Evolutionary conservation across 2,797 vertebrate genomes (phyloP).

Genomic region (Macropodus opercularis): DNA sequence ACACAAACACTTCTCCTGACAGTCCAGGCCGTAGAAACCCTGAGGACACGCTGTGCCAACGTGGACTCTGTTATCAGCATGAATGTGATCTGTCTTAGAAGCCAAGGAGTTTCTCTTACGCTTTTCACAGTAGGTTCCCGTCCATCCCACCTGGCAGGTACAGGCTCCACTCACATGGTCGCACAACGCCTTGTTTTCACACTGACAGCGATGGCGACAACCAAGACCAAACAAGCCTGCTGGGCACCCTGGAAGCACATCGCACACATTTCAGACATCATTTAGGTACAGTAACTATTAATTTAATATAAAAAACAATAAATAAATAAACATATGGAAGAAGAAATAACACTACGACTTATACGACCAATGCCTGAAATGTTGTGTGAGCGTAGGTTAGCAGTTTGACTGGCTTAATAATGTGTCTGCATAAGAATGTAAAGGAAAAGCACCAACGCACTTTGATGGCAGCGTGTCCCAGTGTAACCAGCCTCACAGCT

Average conservation of each 20-base stretch:
- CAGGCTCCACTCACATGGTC: conserved; percentile 95
- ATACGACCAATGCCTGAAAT: too few relatives aligned
- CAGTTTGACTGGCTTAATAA: too few relatives aligned
- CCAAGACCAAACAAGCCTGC: conserved; percentile 84
- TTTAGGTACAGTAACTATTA: too few relatives aligned
- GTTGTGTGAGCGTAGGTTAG: too few relatives aligned
- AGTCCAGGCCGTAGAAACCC: conserved; percentile 91
- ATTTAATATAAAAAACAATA: too few relatives aligned
- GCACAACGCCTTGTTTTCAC: conserved; percentile 87
- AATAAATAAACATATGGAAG: too few relatives aligned
- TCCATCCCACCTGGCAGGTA: conserved; percentile 89
- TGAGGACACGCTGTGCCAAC: conserved; percentile 87
- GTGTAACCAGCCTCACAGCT: conserved; percentile 88
- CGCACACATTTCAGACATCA: conserved; percentile 36
- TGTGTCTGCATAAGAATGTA: too few relatives aligned
- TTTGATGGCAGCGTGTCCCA: conserved; percentile 83
- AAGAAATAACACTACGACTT: too few relatives aligned
- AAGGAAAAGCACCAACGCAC: conserved; percentile 75
- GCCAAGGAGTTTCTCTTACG: conserved; percentile 74
- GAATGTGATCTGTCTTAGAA: background rate
- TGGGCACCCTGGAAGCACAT: conserved; percentile 82
- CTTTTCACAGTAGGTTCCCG: conserved; percentile 91
- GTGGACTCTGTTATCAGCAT: background rate
- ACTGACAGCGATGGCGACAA: conserved; percentile 88
- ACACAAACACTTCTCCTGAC: conserved; percentile 85